Evolutionary conservation across 2,888 invertebrate genomes (phyloP), one percentile per base, ranked within the genome.

Genomic region (Cloeon dipterum): DNA sequence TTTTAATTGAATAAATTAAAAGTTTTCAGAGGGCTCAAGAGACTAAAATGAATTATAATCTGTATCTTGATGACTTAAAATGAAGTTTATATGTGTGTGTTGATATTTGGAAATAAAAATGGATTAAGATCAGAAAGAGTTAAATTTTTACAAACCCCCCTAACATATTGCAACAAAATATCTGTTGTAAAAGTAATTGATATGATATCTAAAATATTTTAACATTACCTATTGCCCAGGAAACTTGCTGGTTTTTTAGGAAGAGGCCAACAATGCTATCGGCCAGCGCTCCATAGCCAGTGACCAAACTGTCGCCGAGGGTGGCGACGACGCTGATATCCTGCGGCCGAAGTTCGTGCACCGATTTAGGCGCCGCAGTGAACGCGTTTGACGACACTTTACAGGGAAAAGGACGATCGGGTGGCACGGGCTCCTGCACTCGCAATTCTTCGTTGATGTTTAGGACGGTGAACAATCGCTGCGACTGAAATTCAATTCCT

Each of bases 281-380:
- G 14, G 29, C 29, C 16, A 29, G 29, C 8, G 29, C 29, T 8
- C 29, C 29, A n/a, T 29, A 29, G 7, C 29, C 29, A n/a, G 29
- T 29, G 8, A 29, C 29, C 29, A 29, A 14, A 14, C 29, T 29
- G n/a, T 29, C 29, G 5, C 29, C 29, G 5, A 29, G 7, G 13
- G 29, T 14, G 29, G 29, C 29, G 29, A 29, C 29, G 29, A 29
- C 29, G 16, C 29, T 29, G 5, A 29, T 14, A n/a, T 29, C 29
- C n/a, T 16, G 5, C 7, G 29, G 29, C 5, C 29, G 8, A 5
- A 29, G 16, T 11, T n/a, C 5, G 14, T 29, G 29, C 29, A 29
- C 29, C 16, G 29, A 29, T 13, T n/a, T 29, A 8, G 25, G 25
- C 5, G 29, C n/a, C 29, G 7, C n/a, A 13, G 13, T 11, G 5